Percentiles rank a stretch among this genome's conserved stretches.
phyloP scores from a whole-genome alignment of 2,888 invertebrate genomes.

The Kryphioiulus occultus region DNA sequence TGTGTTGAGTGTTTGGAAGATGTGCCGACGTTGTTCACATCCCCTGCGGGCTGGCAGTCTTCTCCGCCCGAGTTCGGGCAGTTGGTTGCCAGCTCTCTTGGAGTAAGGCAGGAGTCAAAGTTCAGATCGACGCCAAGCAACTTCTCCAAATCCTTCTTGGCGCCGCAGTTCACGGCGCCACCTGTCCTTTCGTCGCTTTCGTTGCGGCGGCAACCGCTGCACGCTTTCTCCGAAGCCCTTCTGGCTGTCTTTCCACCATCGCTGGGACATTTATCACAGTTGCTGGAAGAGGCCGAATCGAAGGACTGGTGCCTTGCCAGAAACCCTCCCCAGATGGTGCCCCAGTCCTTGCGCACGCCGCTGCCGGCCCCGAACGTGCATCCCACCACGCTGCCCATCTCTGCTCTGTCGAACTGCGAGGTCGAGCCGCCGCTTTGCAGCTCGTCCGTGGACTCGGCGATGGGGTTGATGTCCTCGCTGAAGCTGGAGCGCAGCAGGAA shows the following conservation, averaged over 20 bases:
- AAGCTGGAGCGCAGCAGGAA: conserved; percentile 62
- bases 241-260: not conserved
- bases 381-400: not conserved
- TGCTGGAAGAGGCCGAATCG: conserved; percentile 53
- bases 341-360: conserved; percentile 39
- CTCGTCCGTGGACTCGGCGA: conserved; percentile 84
- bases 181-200: not conserved
- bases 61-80: not conserved
- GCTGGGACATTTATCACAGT: conserved; percentile 47
- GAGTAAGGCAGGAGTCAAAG: not conserved
- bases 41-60: not conserved
- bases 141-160: conserved; percentile 4
- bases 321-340: conserved; percentile 48
- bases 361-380: not conserved
- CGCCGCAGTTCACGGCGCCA: not conserved
- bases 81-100: not conserved
- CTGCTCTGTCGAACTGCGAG: conserved; percentile 28
- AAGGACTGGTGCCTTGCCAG: conserved; percentile 56
- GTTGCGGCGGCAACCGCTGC: not conserved
- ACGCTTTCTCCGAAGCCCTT: conserved; percentile 1
- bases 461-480: conserved; percentile 81
- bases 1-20: conserved; percentile 33
- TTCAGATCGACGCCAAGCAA: not conserved
- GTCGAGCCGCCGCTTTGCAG: conserved; percentile 68
- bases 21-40: not conserved